A percentile compares a stretch with the other conserved stretches of the same genome.
phyloP scores from a whole-genome alignment of 1,140 invertebrate species.

The Papilio glaucus region DNA sequence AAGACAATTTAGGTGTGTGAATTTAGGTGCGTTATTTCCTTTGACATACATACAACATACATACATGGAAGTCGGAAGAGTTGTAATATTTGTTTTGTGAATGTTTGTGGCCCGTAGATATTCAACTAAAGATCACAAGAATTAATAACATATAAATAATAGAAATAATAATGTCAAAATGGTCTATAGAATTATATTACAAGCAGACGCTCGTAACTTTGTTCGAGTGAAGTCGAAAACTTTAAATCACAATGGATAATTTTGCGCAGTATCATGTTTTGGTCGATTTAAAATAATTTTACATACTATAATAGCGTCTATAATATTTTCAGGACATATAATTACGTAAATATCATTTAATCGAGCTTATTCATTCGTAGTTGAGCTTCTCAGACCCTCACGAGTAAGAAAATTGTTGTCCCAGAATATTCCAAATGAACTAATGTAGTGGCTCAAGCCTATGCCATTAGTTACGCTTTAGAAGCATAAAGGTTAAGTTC shows the following conservation, averaged over 20 bases:
- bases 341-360: neutral
- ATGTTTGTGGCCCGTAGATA: neutral
- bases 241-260: no score
- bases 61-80: neutral
- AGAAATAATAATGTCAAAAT: no score
- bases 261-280: no score
- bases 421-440: neutral
- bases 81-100: neutral
- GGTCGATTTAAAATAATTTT: no score
- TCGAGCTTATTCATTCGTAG: no score
- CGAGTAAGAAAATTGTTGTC: neutral
- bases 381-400: neutral
- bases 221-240: no score
- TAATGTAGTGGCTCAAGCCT: neutral
- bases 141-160: no score
- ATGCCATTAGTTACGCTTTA: neutral
- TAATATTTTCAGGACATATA: no score
- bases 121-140: neutral
- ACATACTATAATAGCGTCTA: no score
- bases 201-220: no score
- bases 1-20: neutral
- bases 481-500: neutral
- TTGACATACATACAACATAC: conserved; percentile 9
- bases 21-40: conserved; percentile 26
- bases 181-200: no score